phyloP scores from a whole-genome alignment of 30 jellyfish, hydroid and myxozoan species.

The Hydra vulgaris region DNA sequence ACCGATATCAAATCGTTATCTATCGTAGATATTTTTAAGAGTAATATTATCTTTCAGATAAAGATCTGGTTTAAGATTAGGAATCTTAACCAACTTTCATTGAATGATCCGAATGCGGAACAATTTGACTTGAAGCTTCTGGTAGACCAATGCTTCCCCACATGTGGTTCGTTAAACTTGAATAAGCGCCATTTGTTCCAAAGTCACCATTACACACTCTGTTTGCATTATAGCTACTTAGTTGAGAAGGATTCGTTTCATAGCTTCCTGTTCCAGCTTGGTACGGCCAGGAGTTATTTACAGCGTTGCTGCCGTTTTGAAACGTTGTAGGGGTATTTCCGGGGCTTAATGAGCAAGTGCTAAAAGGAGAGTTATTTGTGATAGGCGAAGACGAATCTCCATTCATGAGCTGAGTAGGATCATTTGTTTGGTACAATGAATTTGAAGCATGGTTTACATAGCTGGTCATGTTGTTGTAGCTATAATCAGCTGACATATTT shows the following conservation, averaged over 20 bases:
- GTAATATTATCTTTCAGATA: neutral
- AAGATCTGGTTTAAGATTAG: neutral
- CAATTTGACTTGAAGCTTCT: constrained; percentile 45
- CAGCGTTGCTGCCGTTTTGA: constrained; percentile 70
- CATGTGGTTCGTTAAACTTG: constrained; percentile 64
- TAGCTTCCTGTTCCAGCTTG: constrained; percentile 66
- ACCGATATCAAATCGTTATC: no score
- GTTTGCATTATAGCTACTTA: constrained; percentile 58
- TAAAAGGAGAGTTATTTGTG: constrained; percentile 78
- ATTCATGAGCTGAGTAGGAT: constrained; percentile 79
- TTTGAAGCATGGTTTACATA: constrained; percentile 32
- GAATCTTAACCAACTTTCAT: constrained; percentile 74
- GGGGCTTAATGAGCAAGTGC: constrained; percentile 94
- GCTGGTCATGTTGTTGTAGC: constrained; percentile 55
- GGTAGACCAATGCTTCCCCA: constrained; percentile 73
- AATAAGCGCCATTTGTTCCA: constrained; percentile 52
- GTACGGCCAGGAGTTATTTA: constrained; percentile 96
- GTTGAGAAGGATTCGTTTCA: constrained; percentile 45
- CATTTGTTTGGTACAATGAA: constrained; percentile 49
- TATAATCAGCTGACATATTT: constrained; percentile 66
- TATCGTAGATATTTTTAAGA: neutral
- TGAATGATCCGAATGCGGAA: constrained; percentile 85
- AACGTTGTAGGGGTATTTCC: constrained; percentile 83
- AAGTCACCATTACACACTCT: constrained; percentile 46
- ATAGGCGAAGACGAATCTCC: constrained; percentile 89